Evolutionary conservation across 1,140 invertebrate species (phyloP), one percentile per base, ranked within the genome.

Genomic region (Diorhabda sublineata): DNA sequence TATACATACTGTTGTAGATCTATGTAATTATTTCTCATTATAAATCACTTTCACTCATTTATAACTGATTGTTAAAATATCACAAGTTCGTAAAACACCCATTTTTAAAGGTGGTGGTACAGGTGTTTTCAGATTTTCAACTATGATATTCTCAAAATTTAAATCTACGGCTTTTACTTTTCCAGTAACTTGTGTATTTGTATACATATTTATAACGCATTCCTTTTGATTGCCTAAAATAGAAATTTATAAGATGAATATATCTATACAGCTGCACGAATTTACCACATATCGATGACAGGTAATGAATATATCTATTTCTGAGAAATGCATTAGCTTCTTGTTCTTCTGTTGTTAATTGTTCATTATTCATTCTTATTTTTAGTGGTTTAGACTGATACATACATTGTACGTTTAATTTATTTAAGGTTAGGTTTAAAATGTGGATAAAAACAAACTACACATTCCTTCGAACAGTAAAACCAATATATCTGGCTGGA

Each of bases 131-230:
- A 80, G 70, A 67, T 78, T 72, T 57, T 77, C 76, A 8, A 78
- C 74, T 9, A 78, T 61, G 41, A 79, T 63, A 64, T 75, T 76
- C 66, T 77, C 72, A 70, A 76, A 77, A 47, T 75, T 66, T 3
- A 70, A 59, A 72, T 80, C 73, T 44, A 78, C 73, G 4, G 77
- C 75, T 69, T 71, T 71, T 59, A 78, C 64, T 11, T 71, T 71
- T 41, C 74, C 73, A 45, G 58, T 70, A 42, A 76, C 69, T 67
- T 74, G 47, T 41, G 68, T 76, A 60, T 74, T 74, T 61, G 78
- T 73, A 64, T 75, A 70, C 76, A 79, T 74, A 11, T 52, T 60
- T 45, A 78, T 69, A 45, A 71, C 66, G 64, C 78, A 75, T 57
- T 64, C 58, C 4, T 57, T 42, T 58, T 74, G 72, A 43, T 52